Evolutionary conservation across 2,797 vertebrate species (phyloP), one percentile per base, ranked within the genome.

Genomic region (Poecilia gillii): DNA sequence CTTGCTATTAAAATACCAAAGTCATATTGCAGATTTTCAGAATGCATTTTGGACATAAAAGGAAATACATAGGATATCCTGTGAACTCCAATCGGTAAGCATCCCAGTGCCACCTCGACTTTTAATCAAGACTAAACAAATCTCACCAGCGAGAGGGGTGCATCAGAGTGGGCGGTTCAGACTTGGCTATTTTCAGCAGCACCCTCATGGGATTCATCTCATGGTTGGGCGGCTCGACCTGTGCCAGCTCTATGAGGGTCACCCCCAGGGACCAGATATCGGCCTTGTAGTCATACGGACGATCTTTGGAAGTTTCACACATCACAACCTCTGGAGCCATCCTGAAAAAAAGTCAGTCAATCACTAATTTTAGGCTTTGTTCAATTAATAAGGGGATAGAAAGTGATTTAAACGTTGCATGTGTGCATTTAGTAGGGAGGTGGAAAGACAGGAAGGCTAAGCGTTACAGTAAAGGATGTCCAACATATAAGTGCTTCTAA

Each of bases 271-370:
- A 99, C 99, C 99, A 99, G 92, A 99, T 97, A 87, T 99, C 99
- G 0, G 99, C 99, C 94, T 99, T 99, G 94, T 97, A 98, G 95
- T 99, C 98, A 0, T 99, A 99, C 0, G 99, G 98, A 57, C 97
- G 97, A 94, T 99, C 99, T 90, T 99, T 99, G 55, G 98, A 99
- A 0, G 99, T 99, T 94, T 99, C 99, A 6, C 99, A 99, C 99
- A 99, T 99, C 43, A 99, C 99, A 87, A 99, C 98, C 93, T 99
- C 99, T 64, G 99, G 99, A 84, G 99, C 99, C 99, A 99, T 99
- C 99, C 99, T 99, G 91, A 51, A 47, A 51, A 46, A 70, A 87
- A 85, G 71, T 51, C 36, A 74, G 14, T 57, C 55, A 62, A 64
- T 31, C 8, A 73, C 53, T 18, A 28, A 45, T 12, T 78, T 72